A percentile compares a stretch with the other conserved stretches of the same genome.
phyloP scores from a whole-genome alignment of 2,888 invertebrate species.

The Ormyrus labotus region DNA sequence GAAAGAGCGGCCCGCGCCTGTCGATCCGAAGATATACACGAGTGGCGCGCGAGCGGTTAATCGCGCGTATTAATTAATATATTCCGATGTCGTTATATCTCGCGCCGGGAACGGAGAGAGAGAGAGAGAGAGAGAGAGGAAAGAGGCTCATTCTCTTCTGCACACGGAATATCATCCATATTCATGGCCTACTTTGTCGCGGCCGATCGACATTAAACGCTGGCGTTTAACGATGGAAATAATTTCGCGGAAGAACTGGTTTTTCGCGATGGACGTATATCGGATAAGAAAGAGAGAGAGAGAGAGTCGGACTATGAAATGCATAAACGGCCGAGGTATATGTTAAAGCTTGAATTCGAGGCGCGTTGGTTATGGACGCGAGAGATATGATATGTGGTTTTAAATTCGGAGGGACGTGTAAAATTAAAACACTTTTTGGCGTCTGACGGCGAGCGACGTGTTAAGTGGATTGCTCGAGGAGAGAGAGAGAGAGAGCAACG shows the following conservation, averaged over 20 bases:
- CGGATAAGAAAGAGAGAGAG: conserved; percentile 33
- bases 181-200: conserved; percentile 59
- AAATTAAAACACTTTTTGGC: no score
- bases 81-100: neutral
- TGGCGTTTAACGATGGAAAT: conserved; percentile 67
- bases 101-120: neutral
- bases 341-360: no score
- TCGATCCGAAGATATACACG: no score
- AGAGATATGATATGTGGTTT: conserved; percentile 11
- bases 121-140: neutral
- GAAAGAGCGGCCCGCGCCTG: neutral
- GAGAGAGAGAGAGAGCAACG: no score
- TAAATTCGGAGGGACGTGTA: conserved; percentile 31
- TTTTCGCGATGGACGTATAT: conserved; percentile 51
- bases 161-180: conserved; percentile 63
- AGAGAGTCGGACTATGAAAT: neutral
- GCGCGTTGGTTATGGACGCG: no score
- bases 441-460: conserved; percentile 19
- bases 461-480: no score
- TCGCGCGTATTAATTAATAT: conserved; percentile 42
- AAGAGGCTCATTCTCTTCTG: neutral
- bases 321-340: no score
- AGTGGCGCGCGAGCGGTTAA: neutral
- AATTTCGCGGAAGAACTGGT: conserved; percentile 66
- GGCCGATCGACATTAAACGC: conserved; percentile 62